Conservation (phyloP, 2,113 vertebrate genomes). For the Clarias magur region DNA sequence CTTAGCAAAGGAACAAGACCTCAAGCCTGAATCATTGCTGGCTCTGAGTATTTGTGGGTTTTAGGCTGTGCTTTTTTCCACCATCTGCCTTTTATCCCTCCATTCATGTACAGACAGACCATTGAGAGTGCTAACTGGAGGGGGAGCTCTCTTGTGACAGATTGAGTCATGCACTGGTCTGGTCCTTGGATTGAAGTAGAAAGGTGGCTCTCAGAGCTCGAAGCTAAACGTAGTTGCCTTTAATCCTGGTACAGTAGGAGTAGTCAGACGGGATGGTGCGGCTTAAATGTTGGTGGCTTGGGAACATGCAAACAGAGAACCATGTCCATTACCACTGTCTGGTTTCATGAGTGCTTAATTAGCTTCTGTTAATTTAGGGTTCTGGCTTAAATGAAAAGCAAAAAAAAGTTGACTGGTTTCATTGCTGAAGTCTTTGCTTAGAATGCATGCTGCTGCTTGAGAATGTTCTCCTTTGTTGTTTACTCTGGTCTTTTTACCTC, state of each 20-base stretch:
- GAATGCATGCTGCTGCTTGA: background rate
- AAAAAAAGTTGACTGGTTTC: conserved; percentile 2
- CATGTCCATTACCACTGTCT: conserved; percentile 26
- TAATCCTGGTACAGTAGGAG: conserved; percentile 17
- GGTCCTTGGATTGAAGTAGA: conserved; percentile 34
- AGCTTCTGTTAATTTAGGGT: background rate
- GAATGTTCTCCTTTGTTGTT: background rate
- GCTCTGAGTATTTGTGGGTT: conserved; percentile 49
- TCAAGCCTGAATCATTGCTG: conserved; percentile 40
- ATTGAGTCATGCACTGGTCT: conserved; percentile 35
- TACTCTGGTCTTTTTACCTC: background rate
- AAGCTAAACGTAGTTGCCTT: conserved; percentile 27
- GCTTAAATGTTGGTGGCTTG: conserved; percentile 11
- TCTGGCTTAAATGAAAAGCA: background rate
- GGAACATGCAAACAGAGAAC: conserved; percentile 26
- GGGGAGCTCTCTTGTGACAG: conserved; percentile 30
- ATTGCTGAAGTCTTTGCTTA: background rate
- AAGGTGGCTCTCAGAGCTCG: conserved; percentile 1
- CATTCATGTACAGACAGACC: conserved; percentile 38
- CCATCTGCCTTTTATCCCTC: conserved; percentile 54
- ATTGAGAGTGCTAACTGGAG: conserved; percentile 37
- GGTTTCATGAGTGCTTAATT: conserved; percentile 26
- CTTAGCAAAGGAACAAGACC: conserved; percentile 51
- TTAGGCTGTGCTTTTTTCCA: conserved; percentile 34
- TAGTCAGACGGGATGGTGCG: background rate